phyloP scores from a whole-genome alignment of 2,888 invertebrate species.

The Drosophila bunnanda region DNA sequence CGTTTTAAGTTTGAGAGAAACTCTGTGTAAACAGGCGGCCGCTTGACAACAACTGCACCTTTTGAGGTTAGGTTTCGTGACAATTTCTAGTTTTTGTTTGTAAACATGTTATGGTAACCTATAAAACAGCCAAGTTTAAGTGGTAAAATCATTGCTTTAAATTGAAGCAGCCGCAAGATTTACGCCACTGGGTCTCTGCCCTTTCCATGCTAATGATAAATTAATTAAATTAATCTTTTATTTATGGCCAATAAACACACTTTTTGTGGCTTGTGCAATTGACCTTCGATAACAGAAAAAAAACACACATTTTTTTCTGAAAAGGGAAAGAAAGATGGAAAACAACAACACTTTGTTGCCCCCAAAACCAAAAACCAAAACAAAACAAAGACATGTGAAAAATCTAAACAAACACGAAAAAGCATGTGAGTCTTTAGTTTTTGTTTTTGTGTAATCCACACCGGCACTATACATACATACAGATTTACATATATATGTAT shows the following conservation, averaged over 20 bases:
- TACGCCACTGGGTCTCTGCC: not conserved
- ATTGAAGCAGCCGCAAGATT: constrained; percentile 5
- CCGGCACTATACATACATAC: not conserved
- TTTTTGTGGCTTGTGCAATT: constrained; percentile 25
- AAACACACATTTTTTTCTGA: constrained; percentile 11
- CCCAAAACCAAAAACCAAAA: not conserved
- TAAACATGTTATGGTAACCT: not conserved
- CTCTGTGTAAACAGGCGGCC: not conserved
- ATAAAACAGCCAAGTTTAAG: not conserved
- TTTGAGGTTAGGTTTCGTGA: no score
- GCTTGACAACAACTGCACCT: not conserved
- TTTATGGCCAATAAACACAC: constrained; percentile 34
- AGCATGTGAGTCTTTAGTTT: constrained; percentile 20
- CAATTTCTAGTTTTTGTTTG: not conserved
- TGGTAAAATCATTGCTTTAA: not conserved
- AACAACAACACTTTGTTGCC: constrained; percentile 23
- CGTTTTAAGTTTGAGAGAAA: constrained; percentile 9
- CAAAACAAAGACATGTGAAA: constrained; percentile 47
- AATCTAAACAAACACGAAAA: constrained; percentile 41
- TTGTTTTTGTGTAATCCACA: constrained; percentile 27
- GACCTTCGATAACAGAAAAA: constrained; percentile 29
- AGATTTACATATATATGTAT: not conserved
- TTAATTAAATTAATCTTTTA: constrained; percentile 30
- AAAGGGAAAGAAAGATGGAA: constrained; percentile 14
- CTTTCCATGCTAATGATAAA: constrained; percentile 18